Conservation (phyloP, 2,113 vertebrate genomes). For the Nyctibius bracteatus region DNA sequence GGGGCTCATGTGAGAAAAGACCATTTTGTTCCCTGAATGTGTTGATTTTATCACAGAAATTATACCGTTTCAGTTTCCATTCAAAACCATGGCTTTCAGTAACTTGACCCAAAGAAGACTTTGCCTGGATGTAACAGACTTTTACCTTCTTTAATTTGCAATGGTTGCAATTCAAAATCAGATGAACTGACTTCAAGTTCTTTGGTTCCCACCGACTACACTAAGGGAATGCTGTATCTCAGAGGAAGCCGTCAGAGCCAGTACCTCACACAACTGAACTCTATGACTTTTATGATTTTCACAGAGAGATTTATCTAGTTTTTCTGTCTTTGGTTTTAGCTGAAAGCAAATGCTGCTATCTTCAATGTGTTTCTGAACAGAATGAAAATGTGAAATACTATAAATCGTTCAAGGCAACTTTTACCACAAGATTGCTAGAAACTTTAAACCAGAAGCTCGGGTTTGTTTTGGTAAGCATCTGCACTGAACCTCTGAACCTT, state of each 20-base stretch:
- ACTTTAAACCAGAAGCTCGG: neutral
- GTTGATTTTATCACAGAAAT: neutral
- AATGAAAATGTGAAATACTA: neutral
- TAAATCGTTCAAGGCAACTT: neutral
- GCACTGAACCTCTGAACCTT: neutral
- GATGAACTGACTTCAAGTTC: neutral
- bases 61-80: neutral
- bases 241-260: neutral
- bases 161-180: neutral
- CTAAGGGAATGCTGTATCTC: neutral
- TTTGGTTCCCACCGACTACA: neutral
- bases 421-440: neutral
- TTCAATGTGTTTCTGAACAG: neutral
- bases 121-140: neutral
- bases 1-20: neutral
- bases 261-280: neutral
- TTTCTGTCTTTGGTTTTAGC: conserved; percentile 13
- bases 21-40: neutral
- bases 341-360: neutral
- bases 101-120: neutral
- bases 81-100: neutral
- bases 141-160: neutral
- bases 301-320: neutral
- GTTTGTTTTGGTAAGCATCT: neutral
- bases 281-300: neutral